Base-by-base conservation (phyloP, 2,113 vertebrate genomes). In the Cariama cristata region DNA sequence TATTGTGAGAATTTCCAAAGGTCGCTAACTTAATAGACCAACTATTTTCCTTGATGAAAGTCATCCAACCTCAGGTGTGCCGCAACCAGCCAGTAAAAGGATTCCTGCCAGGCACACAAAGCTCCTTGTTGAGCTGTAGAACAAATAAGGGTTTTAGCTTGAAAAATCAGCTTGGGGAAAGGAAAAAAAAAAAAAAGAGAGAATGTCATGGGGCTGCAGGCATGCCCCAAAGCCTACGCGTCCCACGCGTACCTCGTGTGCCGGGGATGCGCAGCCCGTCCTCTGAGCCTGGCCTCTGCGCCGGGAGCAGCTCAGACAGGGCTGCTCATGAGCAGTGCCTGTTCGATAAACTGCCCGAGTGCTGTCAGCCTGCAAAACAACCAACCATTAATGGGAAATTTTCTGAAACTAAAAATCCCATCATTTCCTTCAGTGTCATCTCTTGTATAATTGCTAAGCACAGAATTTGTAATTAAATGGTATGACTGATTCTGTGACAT, bases 381-480 rank as follows among this genome's bases (percentile, higher is more conserved):
- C 47, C 60, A 30, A 2, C 24, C 58, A 22, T 55, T 58, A 72
- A 27, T 12, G 42, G 90, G 69, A 82, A 13, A 75, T 88, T n/a
- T 79, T 17, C 44, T 91, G 88, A 9, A 86, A 52, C 75, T 35
- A 15, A 71, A 71, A 88, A 89, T 66, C 82, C 93, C 76, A 27
- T 91, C 83, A 84, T 94, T 92, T 69, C 69, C 77, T 88, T 86
- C 85, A 58, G 91, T 82, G 94, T 71, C 92, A 93, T 73, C 96
- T 96, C 89, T 90, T 27, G 6, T 59, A 2, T 90, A 72, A 95
- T 60, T 94, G 44, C 88, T 40, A 30, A 77, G 90, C 56, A 12
- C 42, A 12, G 88, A 33, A 64, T 86, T 96, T 79, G 6, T 64
- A 75, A 91, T 88, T 60, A 44, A 24, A 9, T 24, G 73, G 58